phyloP scores from a whole-genome alignment of 30 jellyfish, hydroid and myxozoan species.

The Sanderia malayensis region DNA sequence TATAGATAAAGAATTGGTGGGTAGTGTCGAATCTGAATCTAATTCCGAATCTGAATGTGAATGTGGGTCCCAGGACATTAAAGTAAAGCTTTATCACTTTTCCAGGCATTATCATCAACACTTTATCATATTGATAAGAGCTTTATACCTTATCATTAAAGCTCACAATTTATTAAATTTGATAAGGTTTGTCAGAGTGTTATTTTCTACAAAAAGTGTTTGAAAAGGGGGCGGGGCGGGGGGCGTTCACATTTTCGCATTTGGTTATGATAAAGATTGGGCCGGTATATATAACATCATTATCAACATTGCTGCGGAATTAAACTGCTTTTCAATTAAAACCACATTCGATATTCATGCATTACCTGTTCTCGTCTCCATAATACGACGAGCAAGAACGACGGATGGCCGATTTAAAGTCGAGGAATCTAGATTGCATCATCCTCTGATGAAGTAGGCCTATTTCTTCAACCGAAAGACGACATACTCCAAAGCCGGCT shows the following conservation, averaged over 20 bases:
- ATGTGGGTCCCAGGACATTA: no score
- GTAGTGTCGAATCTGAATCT: no score
- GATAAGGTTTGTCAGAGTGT: not conserved
- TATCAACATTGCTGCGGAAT: not conserved
- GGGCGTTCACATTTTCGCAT: not conserved
- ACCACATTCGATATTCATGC: no score
- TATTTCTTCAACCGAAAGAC: constrained; percentile 22
- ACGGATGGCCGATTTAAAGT: constrained; percentile 1
- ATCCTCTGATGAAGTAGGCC: constrained; percentile 51
- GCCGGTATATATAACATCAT: not conserved
- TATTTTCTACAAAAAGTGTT: not conserved
- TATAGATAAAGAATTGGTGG: no score
- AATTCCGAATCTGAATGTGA: no score
- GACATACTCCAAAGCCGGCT: not conserved
- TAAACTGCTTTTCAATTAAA: not conserved
- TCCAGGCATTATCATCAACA: no score
- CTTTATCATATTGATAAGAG: no score
- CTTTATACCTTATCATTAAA: no score
- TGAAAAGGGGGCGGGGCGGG: not conserved
- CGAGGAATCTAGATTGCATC: constrained; percentile 48
- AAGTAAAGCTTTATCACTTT: no score
- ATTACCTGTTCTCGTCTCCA: not conserved
- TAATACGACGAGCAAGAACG: constrained; percentile 25
- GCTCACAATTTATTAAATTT: no score
- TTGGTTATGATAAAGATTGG: not conserved